Evolutionary conservation across 2,797 vertebrate genomes (phyloP), one percentile per base, ranked within the genome.

Genomic region (Eurystomus glaucurus): DNA sequence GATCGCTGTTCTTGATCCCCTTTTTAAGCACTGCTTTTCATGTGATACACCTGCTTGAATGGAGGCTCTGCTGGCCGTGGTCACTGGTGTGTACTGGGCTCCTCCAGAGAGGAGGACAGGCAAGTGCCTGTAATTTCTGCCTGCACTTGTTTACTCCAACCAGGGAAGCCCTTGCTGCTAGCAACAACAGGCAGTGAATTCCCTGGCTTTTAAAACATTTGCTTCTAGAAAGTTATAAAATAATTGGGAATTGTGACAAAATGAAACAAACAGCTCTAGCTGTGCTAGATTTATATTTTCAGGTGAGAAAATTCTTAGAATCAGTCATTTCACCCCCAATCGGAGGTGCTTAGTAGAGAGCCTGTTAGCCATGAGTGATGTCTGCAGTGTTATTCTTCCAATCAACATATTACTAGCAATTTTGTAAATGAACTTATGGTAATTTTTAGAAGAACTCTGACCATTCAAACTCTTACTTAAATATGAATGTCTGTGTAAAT

Each of bases 241-340:
- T 39, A 54, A 55, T 22, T 26, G 2, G 11, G 6, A 20, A 22
- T 61, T 51, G 35, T 70, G n/a, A 60, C n/a, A 74, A 76, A 65
- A 43, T 25, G 29, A 2, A 82, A 22, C 19, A 11, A 75, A 33
- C 26, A 58, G 28, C 19, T 22, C 14, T 57, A 61, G 26, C 35
- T 71, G 7, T 35, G 35, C 37, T 85, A 21, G n/a, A n/a, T 86
- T 75, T 28, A 14, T 50, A 8, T 70, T 80, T 83, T 71, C 48
- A 43, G 62, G 33, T 66, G 58, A 75, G 46, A 79, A 82, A 85
- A 54, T 82, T 82, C 39, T 86, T 48, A 54, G 25, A 62, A 10
- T 2, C 1, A 1, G 13, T 22, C 3, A 33, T 54, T 78, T 88
- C 6, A 4, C 19, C 5, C 39, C 3, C 3, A 29, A 77, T 26